Evolutionary conservation across 2,113 vertebrate genomes (phyloP), one percentile per base, ranked within the genome.

Genomic region (Psophia crepitans): DNA sequence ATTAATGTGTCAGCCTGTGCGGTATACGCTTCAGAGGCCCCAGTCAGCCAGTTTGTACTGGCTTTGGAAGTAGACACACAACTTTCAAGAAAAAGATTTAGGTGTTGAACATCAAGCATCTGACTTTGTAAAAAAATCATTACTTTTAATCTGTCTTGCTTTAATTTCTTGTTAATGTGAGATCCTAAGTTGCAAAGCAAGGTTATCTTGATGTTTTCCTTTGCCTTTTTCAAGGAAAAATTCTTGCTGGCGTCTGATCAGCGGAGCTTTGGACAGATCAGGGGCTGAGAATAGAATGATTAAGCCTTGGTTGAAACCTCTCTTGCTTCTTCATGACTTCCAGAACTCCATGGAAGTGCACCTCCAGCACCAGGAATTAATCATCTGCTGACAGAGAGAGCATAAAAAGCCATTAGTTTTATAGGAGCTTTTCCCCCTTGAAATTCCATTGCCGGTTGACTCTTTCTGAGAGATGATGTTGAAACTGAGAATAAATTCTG

Each of bases 291-390:
- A 86, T 39, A 81, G 63, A 91, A 84, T 89, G 93, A 95, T 90
- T 94, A 89, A 96, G 58, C 53, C 57, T 78, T 6, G 56, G 77
- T 96, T 6, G 21, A 89, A 96, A 71, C 78, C 74, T 81, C 56
- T 75, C 49, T 89, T 92, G 35, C 70, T 85, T 92, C 96, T 91
- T 94, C 87, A 76, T 85, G 70, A 84, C 94, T 96, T 97, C 93
- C 80, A 97, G 92, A 96, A 63, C 49, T 83, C 37, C 2, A 1
- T 87, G 51, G 49, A 53, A 53, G 51, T 94, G 85, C 70, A 95
- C 75, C 87, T 96, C 80, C 82, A 96, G 84, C 87, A 96, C 71
- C 73, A 93, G 74, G 80, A 84, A 96, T 96, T 95, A 96, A 96
- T 98, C 74, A 89, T 94, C 89, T 87, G 41, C 64, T 95, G 89